A percentile compares a stretch with the other conserved stretches of the same genome.
Conservation (phyloP, 2,113 vertebrate genomes). For the Callospermophilus lateralis region DNA sequence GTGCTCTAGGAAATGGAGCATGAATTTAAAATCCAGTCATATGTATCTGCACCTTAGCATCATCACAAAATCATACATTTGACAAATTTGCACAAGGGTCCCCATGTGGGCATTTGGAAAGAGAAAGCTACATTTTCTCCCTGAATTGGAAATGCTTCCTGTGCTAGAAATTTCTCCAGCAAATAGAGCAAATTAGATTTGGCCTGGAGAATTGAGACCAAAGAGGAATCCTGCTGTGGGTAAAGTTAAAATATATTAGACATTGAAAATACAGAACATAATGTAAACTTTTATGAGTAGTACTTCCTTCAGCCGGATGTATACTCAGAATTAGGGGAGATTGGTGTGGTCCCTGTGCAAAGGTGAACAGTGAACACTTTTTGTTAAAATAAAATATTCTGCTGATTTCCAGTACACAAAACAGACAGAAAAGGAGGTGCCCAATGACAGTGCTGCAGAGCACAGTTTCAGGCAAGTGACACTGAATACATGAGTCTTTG, state of each 20-base stretch:
- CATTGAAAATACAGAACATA: not conserved
- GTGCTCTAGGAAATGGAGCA: constrained; percentile 19
- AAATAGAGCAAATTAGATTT: constrained; percentile 59
- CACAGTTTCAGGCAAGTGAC: not conserved
- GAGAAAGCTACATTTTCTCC: not conserved
- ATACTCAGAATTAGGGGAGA: not conserved
- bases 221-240: constrained; percentile 48
- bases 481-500: not conserved
- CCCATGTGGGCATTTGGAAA: constrained; percentile 1
- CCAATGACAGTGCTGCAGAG: not conserved
- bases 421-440: not conserved
- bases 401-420: not conserved
- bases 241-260: constrained; percentile 57
- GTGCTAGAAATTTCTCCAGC: constrained; percentile 24
- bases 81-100: not conserved
- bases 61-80: not conserved
- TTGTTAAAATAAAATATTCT: not conserved
- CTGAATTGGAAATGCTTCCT: constrained; percentile 17
- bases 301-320: not conserved
- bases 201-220: constrained; percentile 51
- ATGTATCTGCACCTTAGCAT: not conserved
- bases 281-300: not conserved
- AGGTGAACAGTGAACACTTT: not conserved
- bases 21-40: constrained; percentile 37
- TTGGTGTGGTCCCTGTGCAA: not conserved